Conservation (phyloP, 2,888 invertebrate species). For the Drosophila melanosoma region DNA sequence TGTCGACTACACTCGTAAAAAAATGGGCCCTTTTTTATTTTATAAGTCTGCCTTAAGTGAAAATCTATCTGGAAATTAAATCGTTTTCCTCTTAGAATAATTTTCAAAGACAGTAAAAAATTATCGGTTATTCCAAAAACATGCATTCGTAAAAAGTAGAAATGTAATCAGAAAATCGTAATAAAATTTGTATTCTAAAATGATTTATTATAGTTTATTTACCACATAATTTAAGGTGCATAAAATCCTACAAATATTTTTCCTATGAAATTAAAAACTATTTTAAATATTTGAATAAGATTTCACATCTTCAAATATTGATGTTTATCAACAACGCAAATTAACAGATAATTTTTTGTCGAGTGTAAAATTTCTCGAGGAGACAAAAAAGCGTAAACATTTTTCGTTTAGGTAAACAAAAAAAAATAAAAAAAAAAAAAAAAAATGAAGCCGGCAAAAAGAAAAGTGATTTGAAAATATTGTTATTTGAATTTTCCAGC, state of each 20-base stretch:
- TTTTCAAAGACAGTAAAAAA: background rate
- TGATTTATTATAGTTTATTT: background rate
- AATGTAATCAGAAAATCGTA: no score
- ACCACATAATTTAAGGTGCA: no score
- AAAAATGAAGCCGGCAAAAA: slow-evolving; percentile 6
- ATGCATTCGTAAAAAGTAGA: background rate
- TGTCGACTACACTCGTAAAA: background rate
- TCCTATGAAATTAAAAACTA: background rate
- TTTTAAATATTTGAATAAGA: no score
- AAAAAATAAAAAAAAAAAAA: slow-evolving; percentile 9
- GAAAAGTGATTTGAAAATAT: slow-evolving; percentile 72
- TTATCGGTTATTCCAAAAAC: background rate
- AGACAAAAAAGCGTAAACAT: slow-evolving; percentile 52
- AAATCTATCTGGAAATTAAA: background rate
- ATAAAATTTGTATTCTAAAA: background rate
- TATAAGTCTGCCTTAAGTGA: no score
- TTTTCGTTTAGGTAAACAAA: slow-evolving; percentile 73
- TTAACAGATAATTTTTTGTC: background rate
- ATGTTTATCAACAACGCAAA: background rate
- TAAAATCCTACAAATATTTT: no score
- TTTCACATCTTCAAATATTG: no score
- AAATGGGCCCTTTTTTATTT: background rate
- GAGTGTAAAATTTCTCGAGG: background rate
- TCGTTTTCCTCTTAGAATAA: background rate
- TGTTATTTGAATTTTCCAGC: slow-evolving; percentile 77